phyloP scores from a whole-genome alignment of 2,113 vertebrate species.

The Mormyrus iriodes region DNA sequence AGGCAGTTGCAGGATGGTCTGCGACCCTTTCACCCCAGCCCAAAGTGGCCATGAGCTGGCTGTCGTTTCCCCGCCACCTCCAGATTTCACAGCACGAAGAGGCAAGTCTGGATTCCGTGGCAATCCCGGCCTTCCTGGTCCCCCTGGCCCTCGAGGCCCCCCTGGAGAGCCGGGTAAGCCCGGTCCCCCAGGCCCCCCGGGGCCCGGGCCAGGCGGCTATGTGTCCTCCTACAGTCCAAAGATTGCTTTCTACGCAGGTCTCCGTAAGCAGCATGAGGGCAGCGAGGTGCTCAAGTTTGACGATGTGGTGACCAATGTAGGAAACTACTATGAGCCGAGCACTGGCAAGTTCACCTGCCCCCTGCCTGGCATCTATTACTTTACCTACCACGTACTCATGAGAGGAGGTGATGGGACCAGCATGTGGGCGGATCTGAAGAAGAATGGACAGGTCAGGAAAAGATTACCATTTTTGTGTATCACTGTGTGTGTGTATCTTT shows the following conservation, averaged over 20 bases:
- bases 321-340: conserved; percentile 92
- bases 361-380: conserved; percentile 91
- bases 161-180: conserved; percentile 83
- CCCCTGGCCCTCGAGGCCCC: conserved; percentile 73
- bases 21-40: conserved; percentile 72
- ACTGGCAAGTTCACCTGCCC: conserved; percentile 96
- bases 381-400: conserved; percentile 96
- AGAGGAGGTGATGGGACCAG: conserved; percentile 91
- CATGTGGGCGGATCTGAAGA: conserved; percentile 94
- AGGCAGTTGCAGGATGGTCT: conserved; percentile 86
- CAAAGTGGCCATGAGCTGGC: conserved; percentile 70
- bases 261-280: conserved; percentile 86
- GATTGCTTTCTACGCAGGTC: conserved; percentile 91
- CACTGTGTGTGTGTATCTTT: background rate
- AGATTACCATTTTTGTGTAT: conserved; percentile 20
- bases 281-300: conserved; percentile 89
- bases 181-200: conserved; percentile 77
- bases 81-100: conserved; percentile 76
- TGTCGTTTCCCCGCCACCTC: conserved; percentile 63
- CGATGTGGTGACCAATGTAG: conserved; percentile 94
- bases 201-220: conserved; percentile 81
- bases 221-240: conserved; percentile 84
- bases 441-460: conserved; percentile 82
- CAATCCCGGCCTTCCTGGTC: conserved; percentile 70
- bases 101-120: conserved; percentile 76